Base-by-base conservation (phyloP, 2,888 invertebrate species). In the Scaptomyza parva region DNA sequence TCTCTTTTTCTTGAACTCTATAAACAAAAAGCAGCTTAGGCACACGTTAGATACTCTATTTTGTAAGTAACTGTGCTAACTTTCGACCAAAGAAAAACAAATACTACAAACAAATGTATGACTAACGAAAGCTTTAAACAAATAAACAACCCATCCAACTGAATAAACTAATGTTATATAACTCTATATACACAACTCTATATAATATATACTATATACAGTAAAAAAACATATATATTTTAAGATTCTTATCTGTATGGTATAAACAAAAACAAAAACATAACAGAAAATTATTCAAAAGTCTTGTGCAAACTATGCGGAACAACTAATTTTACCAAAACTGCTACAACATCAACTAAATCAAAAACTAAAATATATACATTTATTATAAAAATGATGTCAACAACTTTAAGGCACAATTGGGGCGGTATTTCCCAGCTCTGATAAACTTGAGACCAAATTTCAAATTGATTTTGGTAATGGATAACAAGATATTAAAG, bases 61-160 rank as follows among this genome's bases (percentile, higher is more conserved):
- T 37, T 53, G 22, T 40, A 52, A 63, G 64, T 45, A 41, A 24
- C 30, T 58, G 24, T 20, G 55, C 61, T 53, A 52, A 62, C 50
- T 69, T 73, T 73, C 52, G 78, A 81, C 70, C 75, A 85, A 45
- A 35, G 22, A 41, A 47, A 26, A 51, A 24, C n/a, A 30, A 60
- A 39, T 54, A 48, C 54, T 52, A 52, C 59, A 54, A 47, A 60
- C 37, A 53, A 77, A 74, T 61, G 66, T 62, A 66, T 54, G 70
- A 85, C 79, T 71, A 72, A 87, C 62, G 63, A 82, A 85, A 85
- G 88, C 88, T 85, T 87, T 85, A 82, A 82, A 70, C 28, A 61
- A 51, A 58, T 35, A 48, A 73, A 69, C 77, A 72, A 64, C 81
- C 88, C 86, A 85, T 87, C 88, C 82, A 82, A 71, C 65, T 66